Evolutionary conservation across 1,140 invertebrate species (phyloP).

Genomic region (Dufourea novaeangliae): DNA sequence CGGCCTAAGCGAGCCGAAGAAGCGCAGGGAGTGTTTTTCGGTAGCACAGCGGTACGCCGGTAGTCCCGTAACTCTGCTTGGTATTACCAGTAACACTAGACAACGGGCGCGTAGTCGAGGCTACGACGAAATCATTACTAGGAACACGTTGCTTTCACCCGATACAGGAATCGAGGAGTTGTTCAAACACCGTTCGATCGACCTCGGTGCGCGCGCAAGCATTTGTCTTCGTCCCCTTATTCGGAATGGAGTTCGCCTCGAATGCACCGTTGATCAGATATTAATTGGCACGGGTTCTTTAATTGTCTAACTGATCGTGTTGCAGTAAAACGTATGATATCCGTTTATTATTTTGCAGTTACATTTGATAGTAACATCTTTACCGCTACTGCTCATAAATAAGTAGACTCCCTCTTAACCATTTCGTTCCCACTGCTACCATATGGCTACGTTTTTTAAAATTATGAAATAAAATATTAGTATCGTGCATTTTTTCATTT

Average conservation of each 20-base stretch:
- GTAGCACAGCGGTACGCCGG: slow-evolving; percentile 67
- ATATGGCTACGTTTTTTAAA: too few species aligned
- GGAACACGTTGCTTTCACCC: slow-evolving; percentile 68
- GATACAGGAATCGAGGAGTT: slow-evolving; percentile 70
- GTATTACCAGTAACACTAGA: slow-evolving; percentile 67
- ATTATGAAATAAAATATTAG: too few species aligned
- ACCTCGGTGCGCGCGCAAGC: slow-evolving; percentile 59
- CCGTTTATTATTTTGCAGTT: too few species aligned
- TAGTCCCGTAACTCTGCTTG: slow-evolving; percentile 74
- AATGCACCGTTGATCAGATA: not conserved
- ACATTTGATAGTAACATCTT: too few species aligned
- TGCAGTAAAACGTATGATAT: too few species aligned
- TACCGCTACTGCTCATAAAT: too few species aligned
- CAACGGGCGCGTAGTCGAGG: slow-evolving; percentile 54
- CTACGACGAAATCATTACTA: slow-evolving; percentile 63
- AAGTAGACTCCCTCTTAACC: too few species aligned
- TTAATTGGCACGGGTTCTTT: not conserved
- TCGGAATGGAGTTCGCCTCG: not conserved
- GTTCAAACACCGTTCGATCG: slow-evolving; percentile 72
- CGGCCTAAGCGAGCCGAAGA: slow-evolving; percentile 2
- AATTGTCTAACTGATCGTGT: not conserved
- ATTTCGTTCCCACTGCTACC: too few species aligned
- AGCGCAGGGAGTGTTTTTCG: slow-evolving; percentile 43
- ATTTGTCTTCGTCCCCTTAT: slow-evolving; percentile 17
- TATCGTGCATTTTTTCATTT: too few species aligned